phyloP scores from a whole-genome alignment of 1,140 invertebrate genomes.

The Andricus grossulariae region DNA sequence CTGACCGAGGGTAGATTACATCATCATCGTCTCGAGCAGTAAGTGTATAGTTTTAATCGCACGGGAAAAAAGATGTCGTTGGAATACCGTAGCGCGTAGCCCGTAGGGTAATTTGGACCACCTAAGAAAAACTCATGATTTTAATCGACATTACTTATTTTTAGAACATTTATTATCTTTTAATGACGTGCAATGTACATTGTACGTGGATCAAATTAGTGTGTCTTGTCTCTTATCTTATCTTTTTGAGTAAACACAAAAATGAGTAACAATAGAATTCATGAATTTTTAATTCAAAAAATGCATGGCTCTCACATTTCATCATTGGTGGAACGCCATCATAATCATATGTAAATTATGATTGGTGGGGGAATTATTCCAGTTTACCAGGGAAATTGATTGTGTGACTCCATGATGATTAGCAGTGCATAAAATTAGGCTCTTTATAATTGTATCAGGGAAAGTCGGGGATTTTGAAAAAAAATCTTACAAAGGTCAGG shows the following conservation, averaged over 20 bases:
- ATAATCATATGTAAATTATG: neutral
- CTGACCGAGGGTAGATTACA: conserved; percentile 27
- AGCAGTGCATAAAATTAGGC: too few relatives aligned
- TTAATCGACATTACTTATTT: neutral
- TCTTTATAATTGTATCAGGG: too few relatives aligned
- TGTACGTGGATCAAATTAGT: neutral
- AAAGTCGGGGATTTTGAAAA: too few relatives aligned
- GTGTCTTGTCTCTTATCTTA: neutral
- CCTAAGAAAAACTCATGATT: conserved; percentile 18
- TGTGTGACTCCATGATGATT: neutral
- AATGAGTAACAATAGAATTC: neutral
- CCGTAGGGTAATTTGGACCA: conserved; percentile 29
- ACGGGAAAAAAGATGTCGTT: conserved; percentile 14
- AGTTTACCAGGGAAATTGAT: neutral
- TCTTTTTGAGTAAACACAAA: neutral
- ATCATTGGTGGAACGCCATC: neutral
- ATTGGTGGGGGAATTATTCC: conserved; percentile 4
- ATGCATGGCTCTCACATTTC: neutral
- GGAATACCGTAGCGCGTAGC: neutral
- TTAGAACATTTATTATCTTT: neutral
- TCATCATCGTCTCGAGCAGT: conserved; percentile 12
- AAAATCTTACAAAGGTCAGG: too few relatives aligned
- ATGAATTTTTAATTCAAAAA: conserved; percentile 22
- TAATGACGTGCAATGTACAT: neutral
- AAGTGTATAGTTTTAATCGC: conserved; percentile 13